Evolutionary conservation across 1,140 invertebrate genomes (phyloP).

Genomic region (Monochamus saltuarius): DNA sequence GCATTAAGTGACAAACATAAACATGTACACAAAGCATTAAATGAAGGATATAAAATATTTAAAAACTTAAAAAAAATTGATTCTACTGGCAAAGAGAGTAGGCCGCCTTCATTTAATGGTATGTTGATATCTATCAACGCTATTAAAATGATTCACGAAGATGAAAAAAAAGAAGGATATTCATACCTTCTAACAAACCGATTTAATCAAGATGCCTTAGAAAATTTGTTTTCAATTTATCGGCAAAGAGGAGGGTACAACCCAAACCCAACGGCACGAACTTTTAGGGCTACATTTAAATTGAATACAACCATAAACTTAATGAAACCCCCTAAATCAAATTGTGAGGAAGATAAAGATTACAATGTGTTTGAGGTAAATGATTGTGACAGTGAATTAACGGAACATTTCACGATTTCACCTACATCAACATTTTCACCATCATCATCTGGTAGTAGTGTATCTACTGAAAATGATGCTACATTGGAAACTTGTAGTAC

Average conservation of each 20-base stretch:
- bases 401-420: background rate
- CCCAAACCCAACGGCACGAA: constrained; percentile 17
- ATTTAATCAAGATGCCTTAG: constrained; percentile 24
- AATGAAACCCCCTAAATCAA: constrained; percentile 13
- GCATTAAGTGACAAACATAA: constrained; percentile 8
- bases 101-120: constrained; percentile 27
- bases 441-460: background rate
- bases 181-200: constrained; percentile 16
- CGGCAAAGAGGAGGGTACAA: constrained; percentile 23
- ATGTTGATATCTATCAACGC: constrained; percentile 27
- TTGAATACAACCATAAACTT: constrained; percentile 11
- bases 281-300: constrained; percentile 20
- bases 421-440: background rate
- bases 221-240: constrained; percentile 24
- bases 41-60: constrained; percentile 2
- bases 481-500: background rate
- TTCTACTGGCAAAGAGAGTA: constrained; percentile 9
- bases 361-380: background rate
- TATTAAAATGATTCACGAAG: too few species aligned
- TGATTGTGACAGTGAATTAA: background rate
- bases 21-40: background rate
- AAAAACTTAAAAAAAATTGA: constrained; percentile 2
- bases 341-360: constrained; percentile 20
- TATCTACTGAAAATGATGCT: background rate
- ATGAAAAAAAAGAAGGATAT: constrained; percentile 21